Conservation (phyloP, 1,140 invertebrate species). For the Chrysopa pallens region DNA sequence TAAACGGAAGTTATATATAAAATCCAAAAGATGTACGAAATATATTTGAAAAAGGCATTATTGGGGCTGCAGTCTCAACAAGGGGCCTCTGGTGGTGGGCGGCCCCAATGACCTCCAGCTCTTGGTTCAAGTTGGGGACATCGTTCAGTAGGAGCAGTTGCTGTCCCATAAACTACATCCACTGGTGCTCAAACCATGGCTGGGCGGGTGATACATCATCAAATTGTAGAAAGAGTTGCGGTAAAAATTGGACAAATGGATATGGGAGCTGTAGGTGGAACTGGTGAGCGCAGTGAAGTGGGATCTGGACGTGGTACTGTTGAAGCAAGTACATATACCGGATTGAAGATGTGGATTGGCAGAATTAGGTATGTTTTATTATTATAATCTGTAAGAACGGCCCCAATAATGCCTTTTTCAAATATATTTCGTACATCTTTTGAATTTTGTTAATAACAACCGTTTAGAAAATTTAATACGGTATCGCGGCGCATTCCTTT, state of each 20-base stretch:
- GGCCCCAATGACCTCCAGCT: no score
- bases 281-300: not conserved
- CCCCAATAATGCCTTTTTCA: conserved; percentile 40
- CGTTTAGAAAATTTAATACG: conserved; percentile 34
- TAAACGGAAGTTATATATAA: conserved; percentile 26
- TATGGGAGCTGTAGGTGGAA: not conserved
- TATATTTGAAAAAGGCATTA: conserved; percentile 34
- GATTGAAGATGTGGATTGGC: conserved; percentile 70
- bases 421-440: conserved; percentile 32
- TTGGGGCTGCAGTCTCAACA: conserved; percentile 65
- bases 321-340: conserved; percentile 79
- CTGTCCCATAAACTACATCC: no score
- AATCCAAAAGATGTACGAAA: conserved; percentile 29
- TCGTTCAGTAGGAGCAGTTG: no score
- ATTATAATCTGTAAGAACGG: conserved; percentile 75
- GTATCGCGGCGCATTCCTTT: conserved; percentile 51
- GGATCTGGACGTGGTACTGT: not conserved
- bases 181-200: no score
- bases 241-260: no score
- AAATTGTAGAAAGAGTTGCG: no score
- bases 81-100: no score
- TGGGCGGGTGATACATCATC: no score
- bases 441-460: conserved; percentile 24
- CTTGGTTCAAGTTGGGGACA: no score
- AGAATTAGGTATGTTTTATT: conserved; percentile 69